A percentile compares a stretch with the other conserved stretches of the same genome.
These are phyloP conservation scores for Epinephelus malabaricus DNA, from an alignment of 2,797 vertebrate genomes.

Conservation along the genomic window DNA sequence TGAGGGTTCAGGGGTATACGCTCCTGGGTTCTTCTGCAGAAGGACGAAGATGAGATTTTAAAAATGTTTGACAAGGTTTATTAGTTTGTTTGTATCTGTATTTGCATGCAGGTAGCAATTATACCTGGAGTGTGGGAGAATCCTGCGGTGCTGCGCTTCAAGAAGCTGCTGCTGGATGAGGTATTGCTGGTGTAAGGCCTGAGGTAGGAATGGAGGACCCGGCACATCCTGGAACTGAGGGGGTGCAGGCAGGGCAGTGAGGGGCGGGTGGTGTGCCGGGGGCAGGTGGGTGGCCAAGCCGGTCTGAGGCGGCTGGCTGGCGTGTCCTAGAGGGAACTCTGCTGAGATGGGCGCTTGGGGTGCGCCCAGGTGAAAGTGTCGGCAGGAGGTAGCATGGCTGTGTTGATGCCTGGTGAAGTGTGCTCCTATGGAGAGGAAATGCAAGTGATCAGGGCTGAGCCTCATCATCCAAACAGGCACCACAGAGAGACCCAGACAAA, in stretches of 20 bases:
- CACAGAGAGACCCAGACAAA: slow-evolving; percentile 41
- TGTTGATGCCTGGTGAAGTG: slow-evolving; percentile 99
- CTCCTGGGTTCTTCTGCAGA: slow-evolving; percentile 93
- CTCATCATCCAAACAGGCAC: slow-evolving; percentile 26
- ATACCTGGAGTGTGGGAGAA: slow-evolving; percentile 95
- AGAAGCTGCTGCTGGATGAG: slow-evolving; percentile 99
- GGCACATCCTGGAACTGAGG: slow-evolving; percentile 95
- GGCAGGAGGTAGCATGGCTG: slow-evolving; percentile 99
- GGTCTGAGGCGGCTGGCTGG: slow-evolving; percentile 87
- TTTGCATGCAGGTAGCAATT: not conserved
- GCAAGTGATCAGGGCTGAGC: slow-evolving; percentile 46
- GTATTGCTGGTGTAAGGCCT: slow-evolving; percentile 99
- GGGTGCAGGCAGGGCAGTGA: slow-evolving; percentile 91
- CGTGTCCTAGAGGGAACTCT: slow-evolving; percentile 90
- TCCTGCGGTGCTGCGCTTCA: slow-evolving; percentile 95
- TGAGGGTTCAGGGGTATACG: slow-evolving; percentile 93
- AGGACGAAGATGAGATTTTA: not conserved
- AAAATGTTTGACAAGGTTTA: not conserved
- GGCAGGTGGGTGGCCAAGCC: slow-evolving; percentile 93
- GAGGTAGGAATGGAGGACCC: slow-evolving; percentile 98
- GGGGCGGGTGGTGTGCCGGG: slow-evolving; percentile 91
- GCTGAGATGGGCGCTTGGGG: slow-evolving; percentile 93
- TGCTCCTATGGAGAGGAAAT: slow-evolving; percentile 88
- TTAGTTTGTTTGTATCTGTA: not conserved
- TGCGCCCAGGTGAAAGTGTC: slow-evolving; percentile 95